phyloP scores from a whole-genome alignment of 1,140 invertebrate species.

The Hesperophylax magnus region DNA sequence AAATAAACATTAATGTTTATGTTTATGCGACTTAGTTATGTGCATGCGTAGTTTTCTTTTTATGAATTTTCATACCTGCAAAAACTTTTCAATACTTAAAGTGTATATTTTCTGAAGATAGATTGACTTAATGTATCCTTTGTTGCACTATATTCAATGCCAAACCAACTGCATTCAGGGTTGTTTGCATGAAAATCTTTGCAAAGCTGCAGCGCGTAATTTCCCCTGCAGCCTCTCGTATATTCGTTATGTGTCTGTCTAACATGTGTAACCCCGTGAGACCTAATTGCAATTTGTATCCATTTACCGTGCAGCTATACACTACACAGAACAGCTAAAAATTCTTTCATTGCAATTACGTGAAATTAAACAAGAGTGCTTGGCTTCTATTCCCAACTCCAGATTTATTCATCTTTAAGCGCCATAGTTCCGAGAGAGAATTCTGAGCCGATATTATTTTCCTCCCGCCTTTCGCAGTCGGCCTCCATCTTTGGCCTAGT shows the following conservation, averaged over 20 bases:
- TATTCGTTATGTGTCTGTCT: not conserved
- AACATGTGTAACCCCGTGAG: conserved; percentile 19
- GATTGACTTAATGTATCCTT: too few species aligned
- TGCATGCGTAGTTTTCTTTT: too few species aligned
- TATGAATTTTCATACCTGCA: too few species aligned
- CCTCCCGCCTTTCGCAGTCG: not conserved
- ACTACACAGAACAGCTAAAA: not conserved
- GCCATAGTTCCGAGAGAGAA: conserved; percentile 6
- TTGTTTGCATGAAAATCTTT: conserved; percentile 1
- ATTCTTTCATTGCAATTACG: conserved; percentile 49
- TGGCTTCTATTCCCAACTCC: not conserved
- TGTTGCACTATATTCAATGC: too few species aligned
- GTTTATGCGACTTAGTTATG: too few species aligned
- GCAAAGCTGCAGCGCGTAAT: not conserved
- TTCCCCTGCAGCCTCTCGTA: not conserved
- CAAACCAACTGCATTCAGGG: not conserved
- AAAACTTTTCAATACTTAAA: too few species aligned
- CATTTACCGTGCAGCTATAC: conserved; percentile 15
- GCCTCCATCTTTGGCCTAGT: not conserved
- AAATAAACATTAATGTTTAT: too few species aligned
- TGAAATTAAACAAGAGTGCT: conserved; percentile 43
- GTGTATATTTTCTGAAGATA: too few species aligned
- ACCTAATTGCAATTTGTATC: conserved; percentile 33
- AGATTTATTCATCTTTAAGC: conserved; percentile 28
- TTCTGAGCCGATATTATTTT: conserved; percentile 16